A percentile compares a stretch with the other conserved stretches of the same genome.
Evolutionary conservation across 2,797 vertebrate species (phyloP).

Genomic region (Loriculus beryllinus): DNA sequence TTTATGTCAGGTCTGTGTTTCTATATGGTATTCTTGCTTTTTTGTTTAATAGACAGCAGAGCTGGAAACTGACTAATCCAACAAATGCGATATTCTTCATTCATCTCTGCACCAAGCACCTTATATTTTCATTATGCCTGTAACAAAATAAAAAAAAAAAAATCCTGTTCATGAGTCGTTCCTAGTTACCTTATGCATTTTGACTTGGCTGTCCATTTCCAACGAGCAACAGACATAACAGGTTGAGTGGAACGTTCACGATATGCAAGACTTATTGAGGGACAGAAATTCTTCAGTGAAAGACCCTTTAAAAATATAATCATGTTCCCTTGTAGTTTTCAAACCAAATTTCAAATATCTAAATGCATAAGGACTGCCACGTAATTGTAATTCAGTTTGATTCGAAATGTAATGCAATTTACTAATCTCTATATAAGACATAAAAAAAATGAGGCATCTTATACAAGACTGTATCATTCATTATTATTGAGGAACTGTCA

Average conservation of each 20-base stretch:
- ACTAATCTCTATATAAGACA: constrained; percentile 56
- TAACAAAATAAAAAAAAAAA: not conserved
- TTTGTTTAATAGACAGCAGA: not conserved
- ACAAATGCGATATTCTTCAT: not conserved
- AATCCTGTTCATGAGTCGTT: not conserved
- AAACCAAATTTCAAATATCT: constrained; percentile 56
- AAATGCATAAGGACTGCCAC: constrained; percentile 41
- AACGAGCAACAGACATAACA: not conserved
- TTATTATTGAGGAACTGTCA: constrained; percentile 69
- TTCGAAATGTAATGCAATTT: constrained; percentile 54
- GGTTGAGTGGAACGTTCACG: not conserved
- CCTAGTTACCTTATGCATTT: not conserved
- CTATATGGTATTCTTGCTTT: not conserved
- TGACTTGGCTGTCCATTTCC: not conserved
- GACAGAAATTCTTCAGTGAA: not conserved
- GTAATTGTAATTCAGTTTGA: constrained; percentile 62
- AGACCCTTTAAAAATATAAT: constrained; percentile 20
- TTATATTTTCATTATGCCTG: not conserved
- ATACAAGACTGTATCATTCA: constrained; percentile 48
- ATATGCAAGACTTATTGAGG: not conserved
- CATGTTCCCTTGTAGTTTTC: not conserved
- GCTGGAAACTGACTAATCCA: not conserved
- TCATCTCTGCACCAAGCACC: not conserved
- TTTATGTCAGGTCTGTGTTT: not conserved
- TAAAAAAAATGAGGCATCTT: constrained; percentile 62